phyloP scores from a whole-genome alignment of 2,797 vertebrate genomes.

The Holocentrus rufus region DNA sequence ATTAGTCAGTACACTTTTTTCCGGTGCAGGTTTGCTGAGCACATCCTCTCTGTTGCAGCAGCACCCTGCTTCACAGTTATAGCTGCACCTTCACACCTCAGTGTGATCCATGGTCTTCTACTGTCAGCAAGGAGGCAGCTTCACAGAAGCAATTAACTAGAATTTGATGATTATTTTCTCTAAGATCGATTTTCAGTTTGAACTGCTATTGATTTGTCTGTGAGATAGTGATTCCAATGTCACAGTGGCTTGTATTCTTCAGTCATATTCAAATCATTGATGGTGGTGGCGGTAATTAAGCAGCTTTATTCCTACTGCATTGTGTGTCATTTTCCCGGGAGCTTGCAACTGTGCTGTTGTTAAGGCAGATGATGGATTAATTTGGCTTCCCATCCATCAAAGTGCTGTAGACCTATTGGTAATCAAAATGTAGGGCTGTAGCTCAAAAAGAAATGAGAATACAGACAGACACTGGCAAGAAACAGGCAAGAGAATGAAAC shows the following conservation, averaged over 20 bases:
- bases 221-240: conserved; percentile 39
- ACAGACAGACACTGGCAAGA: conserved; percentile 43
- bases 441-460: conserved; percentile 24
- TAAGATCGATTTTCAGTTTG: not conserved
- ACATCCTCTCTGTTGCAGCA: conserved; percentile 18
- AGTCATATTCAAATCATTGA: conserved; percentile 46
- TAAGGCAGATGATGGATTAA: conserved; percentile 55
- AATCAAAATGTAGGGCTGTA: conserved; percentile 35
- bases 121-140: conserved; percentile 44
- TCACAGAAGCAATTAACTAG: conserved; percentile 51
- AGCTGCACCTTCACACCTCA: conserved; percentile 38
- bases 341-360: conserved; percentile 49
- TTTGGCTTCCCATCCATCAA: conserved; percentile 62
- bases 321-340: conserved; percentile 41
- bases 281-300: conserved; percentile 60
- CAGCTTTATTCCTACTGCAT: conserved; percentile 46
- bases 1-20: not conserved
- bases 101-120: conserved; percentile 17
- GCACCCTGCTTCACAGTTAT: conserved; percentile 28
- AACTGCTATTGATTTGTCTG: conserved; percentile 12
- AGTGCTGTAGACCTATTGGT: conserved; percentile 45
- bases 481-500: conserved; percentile 30
- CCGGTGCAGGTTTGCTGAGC: conserved; percentile 17
- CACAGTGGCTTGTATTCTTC: conserved; percentile 39
- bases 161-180: conserved; percentile 37